These are phyloP conservation scores for Turritopsis dohrnii DNA, from an alignment of 30 jellyfish, hydroid and myxozoan species.

Conservation along the genomic window DNA sequence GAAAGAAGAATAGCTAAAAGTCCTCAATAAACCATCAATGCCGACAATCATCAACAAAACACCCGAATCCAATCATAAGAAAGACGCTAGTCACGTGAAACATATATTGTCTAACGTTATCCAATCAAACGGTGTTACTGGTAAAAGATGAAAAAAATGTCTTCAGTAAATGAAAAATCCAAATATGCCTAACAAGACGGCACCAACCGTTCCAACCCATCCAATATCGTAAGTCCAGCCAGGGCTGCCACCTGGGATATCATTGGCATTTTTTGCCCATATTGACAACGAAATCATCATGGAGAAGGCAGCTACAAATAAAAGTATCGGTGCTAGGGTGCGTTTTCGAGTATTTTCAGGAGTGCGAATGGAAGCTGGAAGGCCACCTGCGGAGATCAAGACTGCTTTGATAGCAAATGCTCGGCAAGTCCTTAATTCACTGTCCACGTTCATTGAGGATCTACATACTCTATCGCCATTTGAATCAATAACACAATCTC, in stretches of 20 bases:
- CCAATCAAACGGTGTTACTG: too few species aligned
- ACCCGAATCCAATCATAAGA: too few species aligned
- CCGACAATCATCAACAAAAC: too few species aligned
- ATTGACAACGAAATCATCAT: neutral
- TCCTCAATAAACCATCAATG: too few species aligned
- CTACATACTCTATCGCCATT: too few species aligned
- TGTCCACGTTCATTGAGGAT: neutral
- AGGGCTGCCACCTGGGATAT: neutral
- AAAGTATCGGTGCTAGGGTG: neutral
- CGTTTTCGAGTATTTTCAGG: neutral
- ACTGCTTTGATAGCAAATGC: neutral
- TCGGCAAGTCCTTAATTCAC: neutral
- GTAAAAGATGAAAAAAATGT: too few species aligned
- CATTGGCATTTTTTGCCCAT: neutral
- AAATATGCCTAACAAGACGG: neutral
- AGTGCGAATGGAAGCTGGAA: neutral
- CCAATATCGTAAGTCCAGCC: neutral
- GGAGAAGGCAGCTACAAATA: neutral
- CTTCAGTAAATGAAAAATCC: neutral
- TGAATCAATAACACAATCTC: too few species aligned
- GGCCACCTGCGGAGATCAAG: neutral
- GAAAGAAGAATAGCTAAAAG: too few species aligned
- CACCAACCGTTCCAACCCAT: neutral
- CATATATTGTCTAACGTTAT: too few species aligned
- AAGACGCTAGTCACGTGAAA: too few species aligned